phyloP scores from a whole-genome alignment of 35 echinoderm and acorn worm genomes.

The Patiria miniata region DNA sequence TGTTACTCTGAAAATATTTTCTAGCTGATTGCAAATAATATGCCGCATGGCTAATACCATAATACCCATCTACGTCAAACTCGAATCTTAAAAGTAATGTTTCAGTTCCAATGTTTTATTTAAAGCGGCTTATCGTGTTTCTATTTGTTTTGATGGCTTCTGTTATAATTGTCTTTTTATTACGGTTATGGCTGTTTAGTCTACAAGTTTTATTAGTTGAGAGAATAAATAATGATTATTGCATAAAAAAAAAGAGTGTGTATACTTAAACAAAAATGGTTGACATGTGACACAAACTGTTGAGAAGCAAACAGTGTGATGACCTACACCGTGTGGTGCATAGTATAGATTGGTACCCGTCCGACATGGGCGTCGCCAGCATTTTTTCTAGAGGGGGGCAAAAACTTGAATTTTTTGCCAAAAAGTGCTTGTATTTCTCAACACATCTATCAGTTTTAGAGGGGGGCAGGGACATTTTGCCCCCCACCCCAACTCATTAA shows the following conservation, averaged over 20 bases:
- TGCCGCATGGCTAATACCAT: background rate
- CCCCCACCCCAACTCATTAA: too few relatives aligned
- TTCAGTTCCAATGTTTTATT: background rate
- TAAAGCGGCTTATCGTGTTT: background rate
- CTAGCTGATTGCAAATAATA: background rate
- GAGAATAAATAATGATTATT: background rate
- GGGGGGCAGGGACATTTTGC: too few relatives aligned
- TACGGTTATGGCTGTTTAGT: background rate
- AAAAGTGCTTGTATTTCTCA: too few relatives aligned
- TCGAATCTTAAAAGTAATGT: background rate
- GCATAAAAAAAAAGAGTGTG: background rate
- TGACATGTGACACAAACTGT: background rate
- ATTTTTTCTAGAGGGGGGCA: too few relatives aligned
- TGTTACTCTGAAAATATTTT: background rate
- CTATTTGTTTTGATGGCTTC: background rate
- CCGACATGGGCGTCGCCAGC: too few relatives aligned
- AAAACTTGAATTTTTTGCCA: too few relatives aligned
- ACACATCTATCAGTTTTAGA: too few relatives aligned
- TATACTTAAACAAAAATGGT: background rate
- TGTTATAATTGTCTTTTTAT: background rate
- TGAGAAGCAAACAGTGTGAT: too few relatives aligned
- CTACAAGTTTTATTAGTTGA: background rate
- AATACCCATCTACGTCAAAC: background rate
- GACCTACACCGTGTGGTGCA: too few relatives aligned
- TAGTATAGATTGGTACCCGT: background rate